phyloP scores from a whole-genome alignment of 2,888 invertebrate species.

The Ochropleura leucogaster region DNA sequence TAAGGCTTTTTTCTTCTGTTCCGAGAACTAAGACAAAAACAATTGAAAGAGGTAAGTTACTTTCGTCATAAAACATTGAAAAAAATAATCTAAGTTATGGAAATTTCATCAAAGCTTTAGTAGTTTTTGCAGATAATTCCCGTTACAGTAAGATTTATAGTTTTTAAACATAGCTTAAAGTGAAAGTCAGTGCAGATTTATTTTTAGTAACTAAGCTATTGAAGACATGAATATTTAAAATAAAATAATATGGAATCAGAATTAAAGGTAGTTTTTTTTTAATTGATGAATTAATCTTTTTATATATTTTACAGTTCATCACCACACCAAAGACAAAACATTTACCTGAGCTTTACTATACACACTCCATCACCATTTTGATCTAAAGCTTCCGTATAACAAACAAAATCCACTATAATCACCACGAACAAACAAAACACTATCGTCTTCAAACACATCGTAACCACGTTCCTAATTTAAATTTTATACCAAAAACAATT shows the following conservation, averaged over 20 bases:
- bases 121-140: no score
- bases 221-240: not conserved
- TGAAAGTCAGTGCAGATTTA: not conserved
- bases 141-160: not conserved
- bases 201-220: not conserved
- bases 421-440: constrained; percentile 60
- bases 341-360: constrained; percentile 72
- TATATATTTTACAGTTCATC: not conserved
- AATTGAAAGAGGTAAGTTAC: not conserved
- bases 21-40: constrained; percentile 54
- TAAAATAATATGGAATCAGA: not conserved
- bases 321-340: not conserved
- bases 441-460: constrained; percentile 63
- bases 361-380: constrained; percentile 73
- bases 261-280: not conserved
- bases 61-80: not conserved
- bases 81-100: not conserved
- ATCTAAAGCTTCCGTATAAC: constrained; percentile 63
- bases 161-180: not conserved
- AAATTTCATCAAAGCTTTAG: no score
- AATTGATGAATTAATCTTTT: no score
- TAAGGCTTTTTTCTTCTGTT: constrained; percentile 62
- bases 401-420: constrained; percentile 50
- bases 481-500: constrained; percentile 2
- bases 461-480: constrained; percentile 3